These are phyloP conservation scores for Drosophila merina DNA, from an alignment of 2,888 invertebrate genomes.

Conservation along the genomic window DNA sequence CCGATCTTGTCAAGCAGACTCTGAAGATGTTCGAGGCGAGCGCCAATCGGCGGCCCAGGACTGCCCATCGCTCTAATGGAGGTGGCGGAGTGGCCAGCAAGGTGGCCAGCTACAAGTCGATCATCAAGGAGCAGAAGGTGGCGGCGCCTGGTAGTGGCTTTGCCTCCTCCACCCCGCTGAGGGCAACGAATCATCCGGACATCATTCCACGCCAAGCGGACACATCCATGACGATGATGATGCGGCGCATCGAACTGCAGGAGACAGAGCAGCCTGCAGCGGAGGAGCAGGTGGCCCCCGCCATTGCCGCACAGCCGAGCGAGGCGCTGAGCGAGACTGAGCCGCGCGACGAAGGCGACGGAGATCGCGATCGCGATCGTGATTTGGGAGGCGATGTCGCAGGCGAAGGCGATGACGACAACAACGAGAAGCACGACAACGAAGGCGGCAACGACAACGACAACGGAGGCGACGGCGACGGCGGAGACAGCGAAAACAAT, in stretches of 20 bases:
- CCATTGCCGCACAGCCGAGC: constrained; percentile 14
- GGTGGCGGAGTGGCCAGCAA: constrained; percentile 87
- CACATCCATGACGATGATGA: constrained; percentile 80
- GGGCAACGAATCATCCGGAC: constrained; percentile 81
- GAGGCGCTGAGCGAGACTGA: constrained; percentile 50
- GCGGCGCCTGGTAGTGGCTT: constrained; percentile 24
- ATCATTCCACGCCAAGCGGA: constrained; percentile 82
- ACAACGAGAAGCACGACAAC: constrained; percentile 26
- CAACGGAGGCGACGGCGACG: constrained; percentile 22
- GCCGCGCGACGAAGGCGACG: constrained; percentile 30
- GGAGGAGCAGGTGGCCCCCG: background rate
- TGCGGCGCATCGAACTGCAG: constrained; percentile 74
- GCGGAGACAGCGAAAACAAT: constrained; percentile 26
- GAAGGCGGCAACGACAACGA: constrained; percentile 14
- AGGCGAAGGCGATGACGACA: constrained; percentile 22
- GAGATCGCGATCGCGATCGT: background rate
- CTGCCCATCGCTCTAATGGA: constrained; percentile 82
- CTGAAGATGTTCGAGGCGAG: constrained; percentile 92
- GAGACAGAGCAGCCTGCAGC: constrained; percentile 3
- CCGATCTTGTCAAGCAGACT: constrained; percentile 94
- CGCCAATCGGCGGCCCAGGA: constrained; percentile 85
- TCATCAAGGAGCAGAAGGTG: constrained; percentile 86
- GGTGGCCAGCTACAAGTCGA: constrained; percentile 87
- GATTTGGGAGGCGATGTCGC: background rate
- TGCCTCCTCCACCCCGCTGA: constrained; percentile 63